A percentile compares a stretch with the other conserved stretches of the same genome.
These are phyloP conservation scores for Bombus cullumanus DNA, from an alignment of 1,140 invertebrate species.

Conservation along the genomic window DNA sequence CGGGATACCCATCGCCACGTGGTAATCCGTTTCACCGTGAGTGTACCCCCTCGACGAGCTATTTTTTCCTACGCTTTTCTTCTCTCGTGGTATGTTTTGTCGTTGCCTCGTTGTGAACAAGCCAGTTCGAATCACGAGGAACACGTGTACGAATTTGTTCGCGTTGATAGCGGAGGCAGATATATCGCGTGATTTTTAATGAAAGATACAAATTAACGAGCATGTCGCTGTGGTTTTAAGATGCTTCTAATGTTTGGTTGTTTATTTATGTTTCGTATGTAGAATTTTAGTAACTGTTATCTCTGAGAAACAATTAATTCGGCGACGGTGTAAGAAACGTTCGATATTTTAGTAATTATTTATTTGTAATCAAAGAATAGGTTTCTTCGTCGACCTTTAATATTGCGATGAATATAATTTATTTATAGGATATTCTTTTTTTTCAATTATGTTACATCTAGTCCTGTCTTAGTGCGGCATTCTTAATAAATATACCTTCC, in stretches of 20 bases:
- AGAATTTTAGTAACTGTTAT: not conserved
- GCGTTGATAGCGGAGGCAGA: not conserved
- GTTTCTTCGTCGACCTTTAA: too few relatives aligned
- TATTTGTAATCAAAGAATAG: too few relatives aligned
- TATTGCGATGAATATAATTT: not conserved
- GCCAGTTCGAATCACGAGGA: not conserved
- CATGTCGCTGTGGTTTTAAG: not conserved
- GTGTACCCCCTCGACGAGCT: not conserved
- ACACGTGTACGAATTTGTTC: not conserved
- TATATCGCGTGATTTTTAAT: not conserved
- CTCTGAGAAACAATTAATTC: too few relatives aligned
- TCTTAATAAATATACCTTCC: not conserved
- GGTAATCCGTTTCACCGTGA: constrained; percentile 9
- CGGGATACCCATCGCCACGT: not conserved
- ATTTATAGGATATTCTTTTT: not conserved
- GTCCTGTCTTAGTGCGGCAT: not conserved
- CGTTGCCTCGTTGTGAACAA: not conserved
- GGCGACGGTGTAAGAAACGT: not conserved
- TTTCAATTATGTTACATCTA: too few relatives aligned
- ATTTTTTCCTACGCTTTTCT: not conserved
- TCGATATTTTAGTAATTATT: not conserved
- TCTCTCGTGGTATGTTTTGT: too few relatives aligned
- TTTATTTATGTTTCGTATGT: not conserved
- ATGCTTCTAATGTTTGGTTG: not conserved
- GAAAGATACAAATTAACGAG: too few relatives aligned